Base-by-base conservation (phyloP, 2,888 invertebrate genomes). In the Thumatha senex region DNA sequence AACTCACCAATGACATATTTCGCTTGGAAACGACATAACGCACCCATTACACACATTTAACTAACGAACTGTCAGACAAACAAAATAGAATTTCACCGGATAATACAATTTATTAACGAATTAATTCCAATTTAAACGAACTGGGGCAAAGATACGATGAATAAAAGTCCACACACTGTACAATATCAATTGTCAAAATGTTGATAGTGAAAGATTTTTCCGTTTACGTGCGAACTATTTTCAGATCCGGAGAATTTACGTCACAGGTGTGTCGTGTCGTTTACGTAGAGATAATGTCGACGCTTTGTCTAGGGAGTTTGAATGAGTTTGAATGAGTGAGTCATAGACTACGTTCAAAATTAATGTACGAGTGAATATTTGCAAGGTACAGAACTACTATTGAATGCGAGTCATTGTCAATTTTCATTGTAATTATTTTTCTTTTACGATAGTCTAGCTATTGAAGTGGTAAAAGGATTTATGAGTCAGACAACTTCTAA, bases 11-110 rank as follows among this genome's bases (percentile, higher is more conserved):
- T 82, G 56, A 86, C 84, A 71, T 87, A 87, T 76, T 84, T 90
- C 60, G 90, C 90, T 67, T 90, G 90, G 64, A 87, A 88, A 50
- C 88, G 86, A 71, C 90, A 91, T 68, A 91, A 71, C 60, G 83
- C 88, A 61, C 90, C 89, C 83, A 89, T 89, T 67, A 89, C 86
- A 87, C 89, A 89, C 89, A 89, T 86, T 43, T 56, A 58, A 55
- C 57, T 43, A 42, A 51, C 45, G 53, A 54, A 30, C 44, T 15
- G 35, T 18, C 42, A 38, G 14, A 36, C 15, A 50, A 54, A 54
- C 57, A 42, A 48, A 49, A 51, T 48, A 61, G 44, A 57, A 58
- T 58, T 59, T 58, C 59, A 50, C 56, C 61, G 63, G 55, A 56
- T 54, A 39, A 54, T 50, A 35, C 36, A 31, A 46, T 40, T 50